Evolutionary conservation across 2,113 vertebrate genomes (phyloP).

Genomic region (Pseudorhombus dupliciocellatus): DNA sequence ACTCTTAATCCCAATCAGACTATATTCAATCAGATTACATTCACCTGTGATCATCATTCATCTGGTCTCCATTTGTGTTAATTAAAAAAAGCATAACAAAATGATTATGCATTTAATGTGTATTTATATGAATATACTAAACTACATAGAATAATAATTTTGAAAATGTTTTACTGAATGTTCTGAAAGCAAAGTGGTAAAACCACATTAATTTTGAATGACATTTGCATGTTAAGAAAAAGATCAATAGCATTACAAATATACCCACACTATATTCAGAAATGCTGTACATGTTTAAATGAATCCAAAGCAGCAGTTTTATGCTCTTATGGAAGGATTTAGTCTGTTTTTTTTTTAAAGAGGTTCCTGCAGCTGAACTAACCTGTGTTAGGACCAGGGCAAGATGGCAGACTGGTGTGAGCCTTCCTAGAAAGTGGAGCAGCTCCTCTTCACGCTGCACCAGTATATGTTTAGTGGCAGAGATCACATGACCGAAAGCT

Average conservation of each 20-base stretch:
- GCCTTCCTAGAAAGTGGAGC: background rate
- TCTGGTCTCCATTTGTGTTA: too few relatives aligned
- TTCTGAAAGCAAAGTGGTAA: background rate
- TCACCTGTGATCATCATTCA: too few relatives aligned
- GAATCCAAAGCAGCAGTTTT: background rate
- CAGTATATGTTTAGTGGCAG: background rate
- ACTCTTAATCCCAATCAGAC: background rate
- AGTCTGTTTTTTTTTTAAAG: background rate
- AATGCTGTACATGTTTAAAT: background rate
- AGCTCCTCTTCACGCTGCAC: background rate
- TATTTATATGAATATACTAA: too few relatives aligned
- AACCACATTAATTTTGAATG: too few relatives aligned
- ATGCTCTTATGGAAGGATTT: background rate
- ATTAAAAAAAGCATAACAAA: too few relatives aligned
- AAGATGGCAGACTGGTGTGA: background rate
- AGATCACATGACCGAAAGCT: background rate
- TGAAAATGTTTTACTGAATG: background rate
- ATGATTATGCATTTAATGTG: too few relatives aligned
- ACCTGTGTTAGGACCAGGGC: slow-evolving; percentile 20
- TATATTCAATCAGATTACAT: too few relatives aligned
- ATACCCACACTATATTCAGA: background rate
- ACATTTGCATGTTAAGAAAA: too few relatives aligned
- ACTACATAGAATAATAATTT: background rate
- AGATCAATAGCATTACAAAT: background rate
- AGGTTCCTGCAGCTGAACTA: slow-evolving; percentile 10